These are phyloP conservation scores for Panopea generosa DNA, from an alignment of 2,888 invertebrate genomes.

Conservation along the genomic window DNA sequence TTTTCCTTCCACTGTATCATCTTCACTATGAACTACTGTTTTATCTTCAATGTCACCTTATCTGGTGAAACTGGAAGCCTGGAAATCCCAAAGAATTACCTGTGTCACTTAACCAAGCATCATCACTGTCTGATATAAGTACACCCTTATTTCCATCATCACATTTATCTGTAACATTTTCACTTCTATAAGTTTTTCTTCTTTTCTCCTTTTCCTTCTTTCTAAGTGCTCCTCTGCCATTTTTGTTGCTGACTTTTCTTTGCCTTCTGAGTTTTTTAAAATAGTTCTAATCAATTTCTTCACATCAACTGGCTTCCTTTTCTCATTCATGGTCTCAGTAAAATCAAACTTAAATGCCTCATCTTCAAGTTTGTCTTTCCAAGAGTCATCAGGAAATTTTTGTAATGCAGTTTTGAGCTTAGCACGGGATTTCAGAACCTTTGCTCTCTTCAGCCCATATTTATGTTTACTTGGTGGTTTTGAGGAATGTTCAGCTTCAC, in stretches of 20 bases:
- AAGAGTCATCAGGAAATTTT: slow-evolving; percentile 19
- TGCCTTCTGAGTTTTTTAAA: slow-evolving; percentile 13
- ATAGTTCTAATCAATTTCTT: slow-evolving; percentile 29
- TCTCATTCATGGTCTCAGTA: slow-evolving; percentile 1
- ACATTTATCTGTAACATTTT: no score
- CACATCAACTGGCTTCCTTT: slow-evolving; percentile 30
- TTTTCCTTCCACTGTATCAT: not conserved
- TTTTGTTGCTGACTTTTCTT: no score
- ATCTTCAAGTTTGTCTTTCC: slow-evolving; percentile 36
- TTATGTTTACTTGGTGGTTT: no score
- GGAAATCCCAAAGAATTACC: slow-evolving; percentile 14
- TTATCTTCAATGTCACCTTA: no score
- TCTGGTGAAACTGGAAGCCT: slow-evolving; percentile 17
- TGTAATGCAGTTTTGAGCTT: slow-evolving; percentile 5
- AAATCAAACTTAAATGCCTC: slow-evolving; percentile 31
- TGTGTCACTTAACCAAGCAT: slow-evolving; percentile 31
- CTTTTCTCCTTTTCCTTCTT: not conserved
- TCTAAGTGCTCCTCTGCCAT: not conserved
- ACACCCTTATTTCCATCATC: not conserved
- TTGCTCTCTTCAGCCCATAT: no score
- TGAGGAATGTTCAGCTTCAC: no score
- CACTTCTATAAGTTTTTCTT: not conserved
- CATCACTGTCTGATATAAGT: slow-evolving; percentile 24
- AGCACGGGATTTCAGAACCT: no score
- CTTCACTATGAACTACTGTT: not conserved